Conservation (phyloP, 1,140 invertebrate species). For the Drosophila orosa region DNA sequence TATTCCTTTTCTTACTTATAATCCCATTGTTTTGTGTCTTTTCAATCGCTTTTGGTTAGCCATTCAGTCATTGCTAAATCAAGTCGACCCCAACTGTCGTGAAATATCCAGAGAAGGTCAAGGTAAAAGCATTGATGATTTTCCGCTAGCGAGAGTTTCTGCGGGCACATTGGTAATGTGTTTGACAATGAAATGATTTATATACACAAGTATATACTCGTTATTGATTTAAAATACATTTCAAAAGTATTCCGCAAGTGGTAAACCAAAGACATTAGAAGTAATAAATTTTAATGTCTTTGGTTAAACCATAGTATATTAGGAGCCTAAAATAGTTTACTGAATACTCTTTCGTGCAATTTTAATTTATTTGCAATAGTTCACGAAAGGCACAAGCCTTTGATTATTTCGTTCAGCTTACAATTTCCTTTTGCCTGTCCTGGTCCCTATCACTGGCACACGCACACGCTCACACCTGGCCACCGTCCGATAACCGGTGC, state of each 20-base stretch:
- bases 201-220: not conserved
- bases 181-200: not conserved
- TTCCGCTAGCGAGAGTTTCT: slow-evolving; percentile 12
- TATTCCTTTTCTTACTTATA: not conserved
- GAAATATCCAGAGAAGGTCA: slow-evolving; percentile 20
- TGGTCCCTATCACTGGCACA: not conserved
- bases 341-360: too few relatives aligned
- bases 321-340: too few relatives aligned
- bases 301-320: too few relatives aligned
- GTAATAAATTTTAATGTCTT: too few relatives aligned
- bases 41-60: not conserved
- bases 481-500: slow-evolving; percentile 13
- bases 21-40: slow-evolving; percentile 19
- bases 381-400: too few relatives aligned
- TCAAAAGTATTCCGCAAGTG: not conserved
- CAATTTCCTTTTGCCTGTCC: slow-evolving; percentile 2
- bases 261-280: too few relatives aligned
- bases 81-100: slow-evolving; percentile 20
- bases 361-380: too few relatives aligned
- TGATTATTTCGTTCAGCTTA: too few relatives aligned
- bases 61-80: slow-evolving; percentile 49
- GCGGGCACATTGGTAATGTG: not conserved
- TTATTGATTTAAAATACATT: not conserved
- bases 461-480: too few relatives aligned
- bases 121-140: slow-evolving; percentile 10